These are phyloP conservation scores for Pardosa pseudoannulata DNA, from an alignment of 2,888 invertebrate species.

Conservation along the genomic window DNA sequence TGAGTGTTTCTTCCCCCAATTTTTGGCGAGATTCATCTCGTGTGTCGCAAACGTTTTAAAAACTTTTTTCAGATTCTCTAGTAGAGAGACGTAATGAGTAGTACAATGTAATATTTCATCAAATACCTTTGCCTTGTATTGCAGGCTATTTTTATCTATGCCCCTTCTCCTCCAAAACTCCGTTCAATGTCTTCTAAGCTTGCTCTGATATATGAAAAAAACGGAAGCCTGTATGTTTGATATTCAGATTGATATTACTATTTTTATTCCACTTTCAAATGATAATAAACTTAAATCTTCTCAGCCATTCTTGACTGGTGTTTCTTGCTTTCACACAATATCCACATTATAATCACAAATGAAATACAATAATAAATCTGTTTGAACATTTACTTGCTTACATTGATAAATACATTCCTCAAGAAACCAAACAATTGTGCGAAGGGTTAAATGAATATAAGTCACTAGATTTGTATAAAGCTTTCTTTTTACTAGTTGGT, in stretches of 20 bases:
- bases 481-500: no score
- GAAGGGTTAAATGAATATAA: no score
- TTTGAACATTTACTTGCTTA: no score
- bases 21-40: conserved; percentile 18
- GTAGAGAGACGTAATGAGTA: conserved; percentile 62
- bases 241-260: conserved; percentile 73
- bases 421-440: no score
- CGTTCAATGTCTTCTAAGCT: conserved; percentile 72
- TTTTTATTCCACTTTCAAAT: conserved; percentile 74
- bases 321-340: conserved; percentile 6
- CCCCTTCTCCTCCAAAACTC: conserved; percentile 66
- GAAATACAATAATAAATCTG: no score
- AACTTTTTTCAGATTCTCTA: conserved; percentile 61
- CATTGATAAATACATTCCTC: no score
- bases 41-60: conserved; percentile 43
- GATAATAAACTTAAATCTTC: conserved; percentile 73
- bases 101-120: conserved; percentile 72
- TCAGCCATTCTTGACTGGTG: conserved; percentile 63
- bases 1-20: conserved; percentile 60
- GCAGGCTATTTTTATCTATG: conserved; percentile 72
- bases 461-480: no score
- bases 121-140: conserved; percentile 72
- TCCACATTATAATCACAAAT: no score
- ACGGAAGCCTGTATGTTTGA: conserved; percentile 73
- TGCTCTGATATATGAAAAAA: conserved; percentile 71